phyloP scores from a whole-genome alignment of 2,888 invertebrate genomes.

The Tillus elongatus region DNA sequence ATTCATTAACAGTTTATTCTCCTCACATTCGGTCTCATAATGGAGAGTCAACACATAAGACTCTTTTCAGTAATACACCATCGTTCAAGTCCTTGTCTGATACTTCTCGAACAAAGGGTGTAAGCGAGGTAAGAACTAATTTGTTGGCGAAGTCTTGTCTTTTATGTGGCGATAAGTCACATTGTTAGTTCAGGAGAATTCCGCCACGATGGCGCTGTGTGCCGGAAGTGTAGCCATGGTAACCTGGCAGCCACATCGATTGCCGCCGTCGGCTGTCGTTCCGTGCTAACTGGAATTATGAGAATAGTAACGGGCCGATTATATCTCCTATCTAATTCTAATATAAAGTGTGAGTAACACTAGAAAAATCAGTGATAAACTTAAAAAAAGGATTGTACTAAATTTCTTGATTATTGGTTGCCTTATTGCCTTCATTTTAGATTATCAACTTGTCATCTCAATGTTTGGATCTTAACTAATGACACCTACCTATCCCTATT shows the following conservation, averaged over 20 bases:
- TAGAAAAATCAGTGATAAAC: not conserved
- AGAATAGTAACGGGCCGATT: conserved; percentile 18
- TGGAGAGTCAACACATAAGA: too few relatives aligned
- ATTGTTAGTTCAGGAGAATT: conserved; percentile 26
- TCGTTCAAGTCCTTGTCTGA: conserved; percentile 4
- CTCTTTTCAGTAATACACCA: too few relatives aligned
- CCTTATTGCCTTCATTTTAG: too few relatives aligned
- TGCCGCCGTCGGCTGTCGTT: conserved; percentile 38
- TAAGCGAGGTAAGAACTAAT: conserved; percentile 2
- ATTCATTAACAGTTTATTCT: too few relatives aligned
- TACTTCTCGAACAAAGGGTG: conserved; percentile 4
- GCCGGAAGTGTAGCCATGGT: conserved; percentile 60
- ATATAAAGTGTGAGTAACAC: conserved; percentile 1
- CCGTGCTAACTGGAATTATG: conserved; percentile 24
- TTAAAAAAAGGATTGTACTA: too few relatives aligned
- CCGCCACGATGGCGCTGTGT: conserved; percentile 36
- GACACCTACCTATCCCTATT: too few relatives aligned
- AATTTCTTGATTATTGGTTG: too few relatives aligned
- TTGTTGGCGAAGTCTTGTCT: conserved; percentile 22
- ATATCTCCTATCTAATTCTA: conserved; percentile 13
- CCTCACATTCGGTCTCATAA: too few relatives aligned
- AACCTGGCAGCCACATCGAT: conserved; percentile 56
- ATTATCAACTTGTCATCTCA: too few relatives aligned
- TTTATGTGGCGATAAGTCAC: conserved; percentile 23
- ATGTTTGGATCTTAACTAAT: too few relatives aligned